Conservation (phyloP, 1,140 invertebrate species). For the Sarcophaga bullata region DNA sequence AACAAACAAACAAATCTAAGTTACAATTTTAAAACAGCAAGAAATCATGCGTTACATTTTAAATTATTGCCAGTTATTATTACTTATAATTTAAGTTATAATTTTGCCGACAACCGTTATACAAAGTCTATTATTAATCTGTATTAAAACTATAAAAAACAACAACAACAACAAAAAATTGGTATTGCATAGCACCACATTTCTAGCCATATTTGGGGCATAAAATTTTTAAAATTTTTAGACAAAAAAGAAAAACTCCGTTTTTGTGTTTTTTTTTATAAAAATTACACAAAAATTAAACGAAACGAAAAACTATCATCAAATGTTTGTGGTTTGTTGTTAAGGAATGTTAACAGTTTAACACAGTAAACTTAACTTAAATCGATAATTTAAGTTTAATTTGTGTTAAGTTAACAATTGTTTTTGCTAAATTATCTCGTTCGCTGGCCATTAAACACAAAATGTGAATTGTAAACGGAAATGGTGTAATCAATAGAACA, state of each 20-base stretch:
- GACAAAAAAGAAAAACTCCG: not conserved
- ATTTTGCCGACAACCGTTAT: not conserved
- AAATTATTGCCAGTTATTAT: not conserved
- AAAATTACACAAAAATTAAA: not conserved
- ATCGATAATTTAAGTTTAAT: not conserved
- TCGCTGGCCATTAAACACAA: no score
- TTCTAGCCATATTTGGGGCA: constrained; percentile 9
- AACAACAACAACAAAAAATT: not conserved
- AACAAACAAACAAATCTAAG: no score
- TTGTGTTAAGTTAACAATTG: no score
- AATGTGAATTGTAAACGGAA: no score
- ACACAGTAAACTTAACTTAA: not conserved
- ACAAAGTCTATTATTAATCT: not conserved
- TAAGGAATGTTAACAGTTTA: not conserved
- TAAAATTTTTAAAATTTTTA: not conserved
- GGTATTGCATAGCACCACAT: constrained; percentile 5
- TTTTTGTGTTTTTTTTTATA: not conserved
- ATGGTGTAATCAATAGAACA: no score
- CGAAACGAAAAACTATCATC: constrained; percentile 5
- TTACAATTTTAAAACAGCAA: not conserved
- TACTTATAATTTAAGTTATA: not conserved
- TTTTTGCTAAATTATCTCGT: no score
- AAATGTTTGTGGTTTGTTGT: not conserved
- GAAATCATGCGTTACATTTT: constrained; percentile 23
- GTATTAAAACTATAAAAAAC: no score